phyloP scores from a whole-genome alignment of 2,797 vertebrate species.

The Streptopelia turtur region DNA sequence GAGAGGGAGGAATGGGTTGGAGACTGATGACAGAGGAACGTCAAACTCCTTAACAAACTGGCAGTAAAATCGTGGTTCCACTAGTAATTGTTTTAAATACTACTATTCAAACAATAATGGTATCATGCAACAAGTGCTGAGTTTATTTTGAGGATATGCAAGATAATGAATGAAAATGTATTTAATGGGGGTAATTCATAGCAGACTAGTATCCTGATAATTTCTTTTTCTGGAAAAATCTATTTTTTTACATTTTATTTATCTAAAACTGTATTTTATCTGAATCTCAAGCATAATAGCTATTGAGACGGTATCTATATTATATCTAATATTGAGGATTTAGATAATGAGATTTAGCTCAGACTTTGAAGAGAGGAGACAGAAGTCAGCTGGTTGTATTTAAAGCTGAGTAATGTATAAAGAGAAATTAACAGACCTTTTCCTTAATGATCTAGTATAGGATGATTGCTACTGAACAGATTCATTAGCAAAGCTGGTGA shows the following conservation, averaged over 20 bases:
- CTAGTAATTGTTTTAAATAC: neutral
- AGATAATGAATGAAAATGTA: neutral
- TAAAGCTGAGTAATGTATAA: constrained; percentile 1
- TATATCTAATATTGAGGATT: too few relatives aligned
- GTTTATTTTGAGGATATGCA: neutral
- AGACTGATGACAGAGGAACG: neutral
- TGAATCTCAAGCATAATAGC: neutral
- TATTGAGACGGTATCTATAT: too few relatives aligned
- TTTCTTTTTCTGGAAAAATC: neutral
- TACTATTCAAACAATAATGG: neutral
- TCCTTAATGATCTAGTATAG: constrained; percentile 27
- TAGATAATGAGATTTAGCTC: constrained; percentile 4
- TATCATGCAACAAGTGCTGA: neutral
- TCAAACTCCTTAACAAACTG: neutral
- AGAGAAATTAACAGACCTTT: constrained; percentile 16
- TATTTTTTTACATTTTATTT: neutral
- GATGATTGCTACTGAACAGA: constrained; percentile 23
- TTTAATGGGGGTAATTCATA: neutral
- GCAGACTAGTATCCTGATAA: neutral
- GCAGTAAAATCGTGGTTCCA: neutral
- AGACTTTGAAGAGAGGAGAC: neutral
- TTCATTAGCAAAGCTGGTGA: neutral
- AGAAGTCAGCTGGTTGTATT: constrained; percentile 6
- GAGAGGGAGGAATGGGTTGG: neutral
- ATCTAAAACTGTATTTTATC: neutral